Percentiles rank a stretch among this genome's conserved stretches.
Evolutionary conservation across 2,888 invertebrate genomes (phyloP).

Genomic region (Pedicia rivosa): DNA sequence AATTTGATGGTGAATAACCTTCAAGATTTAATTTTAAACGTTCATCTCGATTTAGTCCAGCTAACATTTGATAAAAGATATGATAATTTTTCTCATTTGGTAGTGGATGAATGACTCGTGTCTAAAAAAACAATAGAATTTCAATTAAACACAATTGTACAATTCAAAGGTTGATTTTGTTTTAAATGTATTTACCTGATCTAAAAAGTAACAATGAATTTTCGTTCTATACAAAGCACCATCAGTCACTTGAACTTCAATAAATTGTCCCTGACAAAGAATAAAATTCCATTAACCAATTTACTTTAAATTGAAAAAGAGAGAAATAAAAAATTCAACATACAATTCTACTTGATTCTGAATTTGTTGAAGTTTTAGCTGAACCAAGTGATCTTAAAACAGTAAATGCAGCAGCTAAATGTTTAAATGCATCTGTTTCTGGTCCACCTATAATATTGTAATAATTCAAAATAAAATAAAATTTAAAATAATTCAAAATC

Average conservation of each 20-base stretch:
- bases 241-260: slow-evolving; percentile 91
- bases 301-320: background rate
- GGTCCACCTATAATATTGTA: too few species aligned
- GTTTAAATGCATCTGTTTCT: slow-evolving; percentile 92
- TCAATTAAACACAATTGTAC: too few species aligned
- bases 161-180: too few species aligned
- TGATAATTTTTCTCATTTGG: slow-evolving; percentile 89
- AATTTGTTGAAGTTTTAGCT: slow-evolving; percentile 78
- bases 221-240: slow-evolving; percentile 88
- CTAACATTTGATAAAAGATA: slow-evolving; percentile 91
- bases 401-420: slow-evolving; percentile 87
- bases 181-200: too few species aligned
- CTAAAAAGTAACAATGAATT: slow-evolving; percentile 91
- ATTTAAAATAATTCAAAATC: background rate
- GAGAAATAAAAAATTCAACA: slow-evolving; percentile 17
- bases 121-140: too few species aligned
- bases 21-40: slow-evolving; percentile 73
- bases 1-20: slow-evolving; percentile 64
- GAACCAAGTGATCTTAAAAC: slow-evolving; percentile 82
- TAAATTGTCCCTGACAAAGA: slow-evolving; percentile 71
- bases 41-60: slow-evolving; percentile 76
- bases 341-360: slow-evolving; percentile 87
- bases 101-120: slow-evolving; percentile 72
- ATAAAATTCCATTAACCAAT: background rate
- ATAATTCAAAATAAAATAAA: background rate